Base-by-base conservation (phyloP, 2,113 vertebrate species). In the Tiliqua scincoides region DNA sequence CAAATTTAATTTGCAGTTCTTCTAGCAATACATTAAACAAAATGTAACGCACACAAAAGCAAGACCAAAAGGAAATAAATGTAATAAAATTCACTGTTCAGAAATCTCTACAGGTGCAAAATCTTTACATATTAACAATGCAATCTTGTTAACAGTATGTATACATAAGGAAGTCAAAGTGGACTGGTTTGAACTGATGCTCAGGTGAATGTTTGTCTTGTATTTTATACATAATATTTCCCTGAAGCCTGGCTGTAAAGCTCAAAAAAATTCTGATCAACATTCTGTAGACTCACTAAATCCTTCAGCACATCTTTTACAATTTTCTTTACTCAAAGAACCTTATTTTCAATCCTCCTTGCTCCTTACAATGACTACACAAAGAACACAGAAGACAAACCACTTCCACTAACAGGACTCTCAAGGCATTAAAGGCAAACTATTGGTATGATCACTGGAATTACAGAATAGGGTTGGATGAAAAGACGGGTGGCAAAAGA, bases 321-420 rank as follows among this genome's bases (percentile, higher is more conserved):
- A 54, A 7, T 54, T 30, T 76, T 54, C 5, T 2, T 76, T 77
- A 59, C 18, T 21, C 7, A 77, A 48, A 70, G 30, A n/a, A 21
- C 6, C n/a, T 25, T 3, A 61, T 21, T 70, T 77, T n/a, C 27
- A 6, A n/a, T 68, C 37, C 48, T 80, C 65, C 59, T 87, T 87
- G 27, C 79, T 90, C 59, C 79, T 76, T 54, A n/a, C 18, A 30
- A 30, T 18, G 2, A 43, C 63, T 83, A 87, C 21, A 67, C 83
- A 40, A 71, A 88, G 67, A 21, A 87, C n/a, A 90, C 82, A 37
- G 54, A 83, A 54, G 83, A 0, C 62, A 23, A 25, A 79, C 72
- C 37, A 20, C 67, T 21, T 11, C 23, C 57, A 20, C 11, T 62
- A 43, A 81, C 54, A 8, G 43, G 83, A 70, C 30, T 85, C 35